phyloP scores from a whole-genome alignment of 2,113 vertebrate species.

The Labeo rohita region DNA sequence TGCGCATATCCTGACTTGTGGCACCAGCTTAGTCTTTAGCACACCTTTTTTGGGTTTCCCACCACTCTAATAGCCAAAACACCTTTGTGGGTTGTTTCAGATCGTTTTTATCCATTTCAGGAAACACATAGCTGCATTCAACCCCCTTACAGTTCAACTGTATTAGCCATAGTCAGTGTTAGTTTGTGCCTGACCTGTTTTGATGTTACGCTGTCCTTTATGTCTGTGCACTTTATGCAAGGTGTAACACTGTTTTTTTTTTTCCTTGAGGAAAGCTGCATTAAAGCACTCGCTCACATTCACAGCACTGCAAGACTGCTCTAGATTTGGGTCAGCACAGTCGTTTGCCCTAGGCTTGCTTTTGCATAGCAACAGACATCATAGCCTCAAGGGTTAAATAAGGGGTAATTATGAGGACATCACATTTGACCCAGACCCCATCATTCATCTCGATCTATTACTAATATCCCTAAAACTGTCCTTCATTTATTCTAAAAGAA shows the following conservation, averaged over 20 bases:
- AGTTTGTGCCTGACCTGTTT: conserved; percentile 26
- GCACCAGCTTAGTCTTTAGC: background rate
- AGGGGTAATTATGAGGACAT: conserved; percentile 40
- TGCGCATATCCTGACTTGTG: background rate
- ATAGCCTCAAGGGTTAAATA: conserved; percentile 54
- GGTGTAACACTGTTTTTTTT: conserved; percentile 55
- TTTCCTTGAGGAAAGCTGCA: conserved; percentile 43
- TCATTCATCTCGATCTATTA: conserved; percentile 1
- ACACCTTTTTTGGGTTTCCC: background rate
- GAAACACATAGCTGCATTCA: background rate
- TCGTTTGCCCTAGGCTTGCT: conserved; percentile 50
- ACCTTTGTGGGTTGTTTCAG: background rate
- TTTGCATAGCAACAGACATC: conserved; percentile 61
- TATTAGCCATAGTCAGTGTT: background rate
- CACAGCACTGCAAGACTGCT: conserved; percentile 61
- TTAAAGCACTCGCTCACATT: conserved; percentile 47
- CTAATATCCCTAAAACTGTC: background rate
- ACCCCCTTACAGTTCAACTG: background rate
- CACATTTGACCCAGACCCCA: conserved; percentile 26
- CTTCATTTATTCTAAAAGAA: conserved; percentile 31
- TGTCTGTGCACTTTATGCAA: conserved; percentile 14
- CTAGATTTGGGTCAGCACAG: conserved; percentile 69
- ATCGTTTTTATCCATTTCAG: background rate
- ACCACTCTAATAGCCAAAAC: background rate
- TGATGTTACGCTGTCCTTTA: conserved; percentile 18